Evolutionary conservation across 2,113 vertebrate species (phyloP).

Genomic region (Scophthalmus maximus): DNA sequence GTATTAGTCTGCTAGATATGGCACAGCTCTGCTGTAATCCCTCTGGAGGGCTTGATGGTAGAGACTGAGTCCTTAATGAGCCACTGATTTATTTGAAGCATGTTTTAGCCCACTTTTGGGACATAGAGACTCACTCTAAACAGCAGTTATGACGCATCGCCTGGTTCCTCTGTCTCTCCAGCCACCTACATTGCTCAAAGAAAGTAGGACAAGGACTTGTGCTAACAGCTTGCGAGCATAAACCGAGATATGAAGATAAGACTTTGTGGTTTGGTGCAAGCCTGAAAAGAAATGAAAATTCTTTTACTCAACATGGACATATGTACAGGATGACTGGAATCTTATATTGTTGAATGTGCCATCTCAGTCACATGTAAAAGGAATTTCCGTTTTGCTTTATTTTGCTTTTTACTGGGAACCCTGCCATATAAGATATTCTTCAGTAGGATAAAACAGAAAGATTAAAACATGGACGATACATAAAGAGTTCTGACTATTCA

Average conservation of each 20-base stretch:
- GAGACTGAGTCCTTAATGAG: slow-evolving; percentile 60
- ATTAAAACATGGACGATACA: too few species aligned
- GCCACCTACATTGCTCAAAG: slow-evolving; percentile 38
- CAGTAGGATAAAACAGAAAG: too few species aligned
- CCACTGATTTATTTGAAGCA: slow-evolving; percentile 73
- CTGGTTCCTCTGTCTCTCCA: slow-evolving; percentile 17
- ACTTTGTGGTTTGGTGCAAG: too few species aligned
- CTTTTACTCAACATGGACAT: not conserved
- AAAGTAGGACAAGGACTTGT: slow-evolving; percentile 56
- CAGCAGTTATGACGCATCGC: slow-evolving; percentile 56
- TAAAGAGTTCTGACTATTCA: too few species aligned
- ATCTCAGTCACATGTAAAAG: too few species aligned
- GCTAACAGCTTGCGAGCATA: slow-evolving; percentile 5
- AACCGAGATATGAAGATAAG: slow-evolving; percentile 32
- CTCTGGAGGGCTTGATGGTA: slow-evolving; percentile 46
- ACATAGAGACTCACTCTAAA: slow-evolving; percentile 56
- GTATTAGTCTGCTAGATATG: slow-evolving; percentile 32
- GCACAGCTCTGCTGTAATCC: slow-evolving; percentile 44
- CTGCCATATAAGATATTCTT: too few species aligned
- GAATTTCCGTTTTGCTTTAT: too few species aligned
- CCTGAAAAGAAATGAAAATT: not conserved
- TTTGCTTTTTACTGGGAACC: too few species aligned
- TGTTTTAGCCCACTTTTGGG: slow-evolving; percentile 71
- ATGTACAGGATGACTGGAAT: not conserved
- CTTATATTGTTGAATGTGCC: not conserved